Percentiles rank a stretch among this genome's conserved stretches.
phyloP scores from a whole-genome alignment of 2,888 invertebrate species.

The Marasmarcha lunaedactyla region DNA sequence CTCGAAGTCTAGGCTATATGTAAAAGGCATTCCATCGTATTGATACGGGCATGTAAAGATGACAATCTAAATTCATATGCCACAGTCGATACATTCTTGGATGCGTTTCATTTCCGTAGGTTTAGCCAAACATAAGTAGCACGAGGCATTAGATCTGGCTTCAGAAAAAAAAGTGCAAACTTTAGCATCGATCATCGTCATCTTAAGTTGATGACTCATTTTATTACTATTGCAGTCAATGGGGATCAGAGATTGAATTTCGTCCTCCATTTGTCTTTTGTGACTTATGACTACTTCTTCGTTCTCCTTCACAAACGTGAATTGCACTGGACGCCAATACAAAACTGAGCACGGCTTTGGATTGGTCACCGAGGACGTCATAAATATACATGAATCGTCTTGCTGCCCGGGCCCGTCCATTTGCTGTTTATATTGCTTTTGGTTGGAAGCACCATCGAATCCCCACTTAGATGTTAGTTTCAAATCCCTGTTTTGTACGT shows the following conservation, averaged over 20 bases:
- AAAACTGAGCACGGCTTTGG: conserved; percentile 8
- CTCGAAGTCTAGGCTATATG: conserved; percentile 7
- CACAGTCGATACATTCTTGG: not conserved
- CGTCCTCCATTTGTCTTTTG: conserved; percentile 8
- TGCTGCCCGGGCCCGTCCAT: not conserved
- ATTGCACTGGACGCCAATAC: conserved; percentile 12
- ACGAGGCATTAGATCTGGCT: conserved; percentile 8
- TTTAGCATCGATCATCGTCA: conserved; percentile 12
- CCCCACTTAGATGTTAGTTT: conserved; percentile 11
- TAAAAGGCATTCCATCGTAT: conserved; percentile 10
- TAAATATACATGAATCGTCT: conserved; percentile 1
- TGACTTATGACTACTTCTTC: conserved; percentile 9
- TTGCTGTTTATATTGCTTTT: conserved; percentile 9
- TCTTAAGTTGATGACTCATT: conserved; percentile 11
- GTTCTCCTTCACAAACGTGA: conserved; percentile 11
- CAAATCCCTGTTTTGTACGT: conserved; percentile 5
- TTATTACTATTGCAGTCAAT: conserved; percentile 7
- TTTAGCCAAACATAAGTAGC: conserved; percentile 13
- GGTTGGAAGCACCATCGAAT: conserved; percentile 11
- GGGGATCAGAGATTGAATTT: conserved; percentile 6
- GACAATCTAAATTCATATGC: conserved; percentile 8
- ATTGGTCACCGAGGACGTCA: conserved; percentile 10
- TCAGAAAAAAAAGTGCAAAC: conserved; percentile 8
- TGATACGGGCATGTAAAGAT: conserved; percentile 10
- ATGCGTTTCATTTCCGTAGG: conserved; percentile 10